These are phyloP conservation scores for Aldrovandia affinis DNA, from an alignment of 2,797 vertebrate species.

Conservation along the genomic window DNA sequence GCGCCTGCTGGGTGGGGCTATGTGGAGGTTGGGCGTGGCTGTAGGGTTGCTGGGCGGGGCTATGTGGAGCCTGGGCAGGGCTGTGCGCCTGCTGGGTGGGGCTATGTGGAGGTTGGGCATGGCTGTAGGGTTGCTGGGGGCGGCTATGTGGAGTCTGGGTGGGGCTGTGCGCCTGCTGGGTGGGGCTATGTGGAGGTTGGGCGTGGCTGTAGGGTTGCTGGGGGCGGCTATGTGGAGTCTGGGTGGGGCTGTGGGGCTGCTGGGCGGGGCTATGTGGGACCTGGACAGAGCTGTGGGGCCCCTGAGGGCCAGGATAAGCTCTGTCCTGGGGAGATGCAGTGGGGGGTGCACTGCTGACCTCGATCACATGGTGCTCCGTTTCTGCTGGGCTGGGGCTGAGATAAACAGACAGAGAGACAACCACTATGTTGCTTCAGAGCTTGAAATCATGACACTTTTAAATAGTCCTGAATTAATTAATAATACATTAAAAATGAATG, in stretches of 20 bases:
- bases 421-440: too few relatives aligned
- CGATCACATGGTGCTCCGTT: conserved; percentile 67
- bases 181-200: not conserved
- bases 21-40: not conserved
- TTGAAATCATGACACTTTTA: too few relatives aligned
- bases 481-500: too few relatives aligned
- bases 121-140: not conserved
- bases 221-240: too few relatives aligned
- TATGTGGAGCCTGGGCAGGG: not conserved
- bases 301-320: conserved; percentile 25
- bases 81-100: not conserved
- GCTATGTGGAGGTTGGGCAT: not conserved
- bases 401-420: conserved; percentile 34
- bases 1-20: not conserved
- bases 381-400: conserved; percentile 65
- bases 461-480: too few relatives aligned
- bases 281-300: conserved; percentile 3
- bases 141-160: not conserved
- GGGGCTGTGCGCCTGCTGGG: not conserved
- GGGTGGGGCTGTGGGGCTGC: not conserved
- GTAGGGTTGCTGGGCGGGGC: not conserved
- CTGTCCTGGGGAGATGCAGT: conserved; percentile 48
- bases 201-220: too few relatives aligned
- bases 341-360: conserved; percentile 64
- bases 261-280: not conserved